Evolutionary conservation across 2,888 invertebrate genomes (phyloP).

Genomic region (Lordiphosa andalusiaca): DNA sequence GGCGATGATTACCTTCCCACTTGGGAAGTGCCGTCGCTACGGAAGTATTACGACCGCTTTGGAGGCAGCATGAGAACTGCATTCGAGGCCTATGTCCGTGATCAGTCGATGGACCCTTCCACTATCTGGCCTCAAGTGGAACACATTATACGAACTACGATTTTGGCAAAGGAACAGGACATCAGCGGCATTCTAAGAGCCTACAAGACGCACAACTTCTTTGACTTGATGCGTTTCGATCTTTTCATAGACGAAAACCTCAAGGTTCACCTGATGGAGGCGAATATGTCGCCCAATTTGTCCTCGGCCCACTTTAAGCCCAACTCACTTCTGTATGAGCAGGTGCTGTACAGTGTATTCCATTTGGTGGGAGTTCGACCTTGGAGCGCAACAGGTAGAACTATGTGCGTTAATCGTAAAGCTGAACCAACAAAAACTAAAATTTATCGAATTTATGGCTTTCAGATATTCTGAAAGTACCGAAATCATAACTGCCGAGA

Average conservation of each 20-base stretch:
- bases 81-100: conserved; percentile 88
- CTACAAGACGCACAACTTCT: conserved; percentile 86
- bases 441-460: not conserved
- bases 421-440: too few species aligned
- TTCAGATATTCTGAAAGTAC: conserved; percentile 81
- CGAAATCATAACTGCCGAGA: conserved; percentile 87
- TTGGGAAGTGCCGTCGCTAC: conserved; percentile 93
- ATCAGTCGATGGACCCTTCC: conserved; percentile 86
- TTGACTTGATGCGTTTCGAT: conserved; percentile 97
- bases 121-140: conserved; percentile 90
- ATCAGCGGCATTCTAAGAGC: conserved; percentile 83
- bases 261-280: conserved; percentile 94
- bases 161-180: conserved; percentile 86
- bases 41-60: conserved; percentile 85
- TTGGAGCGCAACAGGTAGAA: conserved; percentile 78
- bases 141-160: conserved; percentile 87
- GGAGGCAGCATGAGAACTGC: conserved; percentile 93
- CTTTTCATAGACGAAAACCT: conserved; percentile 93
- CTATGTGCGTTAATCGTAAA: conserved; percentile 25
- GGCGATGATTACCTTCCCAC: conserved; percentile 96
- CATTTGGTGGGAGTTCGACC: conserved; percentile 87
- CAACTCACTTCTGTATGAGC: conserved; percentile 93
- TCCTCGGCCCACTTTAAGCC: conserved; percentile 95
- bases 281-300: conserved; percentile 99
- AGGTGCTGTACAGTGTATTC: conserved; percentile 92